Evolutionary conservation across 2,113 vertebrate species (phyloP).

Genomic region (Serinus canaria): DNA sequence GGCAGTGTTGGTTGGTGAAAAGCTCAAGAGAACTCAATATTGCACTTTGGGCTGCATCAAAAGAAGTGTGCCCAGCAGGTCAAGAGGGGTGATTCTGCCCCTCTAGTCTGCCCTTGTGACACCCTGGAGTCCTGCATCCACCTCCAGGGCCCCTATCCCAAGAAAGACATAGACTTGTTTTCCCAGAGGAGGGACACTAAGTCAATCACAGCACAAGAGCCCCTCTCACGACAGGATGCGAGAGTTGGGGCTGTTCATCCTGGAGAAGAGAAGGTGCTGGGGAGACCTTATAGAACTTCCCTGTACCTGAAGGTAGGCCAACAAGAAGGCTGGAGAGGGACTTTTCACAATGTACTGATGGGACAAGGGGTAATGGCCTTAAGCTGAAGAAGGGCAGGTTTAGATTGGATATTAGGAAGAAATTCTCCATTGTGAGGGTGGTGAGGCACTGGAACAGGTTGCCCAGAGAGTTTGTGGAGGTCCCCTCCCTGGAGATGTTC

Average conservation of each 20-base stretch:
- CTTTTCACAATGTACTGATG: not conserved
- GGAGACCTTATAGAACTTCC: not conserved
- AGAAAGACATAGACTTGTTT: not conserved
- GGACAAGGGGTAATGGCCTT: not conserved
- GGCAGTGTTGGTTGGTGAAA: accelerated
- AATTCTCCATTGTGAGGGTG: not conserved
- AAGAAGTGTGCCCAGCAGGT: not conserved
- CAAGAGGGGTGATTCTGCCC: not conserved
- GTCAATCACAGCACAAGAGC: not conserved
- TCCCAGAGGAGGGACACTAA: not conserved
- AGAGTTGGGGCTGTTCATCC: not conserved
- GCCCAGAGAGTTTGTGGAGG: not conserved
- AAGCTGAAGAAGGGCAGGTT: not conserved
- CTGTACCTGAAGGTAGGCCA: not conserved
- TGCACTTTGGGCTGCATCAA: not conserved
- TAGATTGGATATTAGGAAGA: not conserved
- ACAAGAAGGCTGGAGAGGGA: not conserved
- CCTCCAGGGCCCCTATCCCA: no score
- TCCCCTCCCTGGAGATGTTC: not conserved
- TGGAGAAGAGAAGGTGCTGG: not conserved
- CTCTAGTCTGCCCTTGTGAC: not conserved
- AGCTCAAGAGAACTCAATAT: not conserved
- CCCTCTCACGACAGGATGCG: not conserved
- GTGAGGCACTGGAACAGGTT: not conserved
- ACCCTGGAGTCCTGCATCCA: not conserved